A percentile compares a stretch with the other conserved stretches of the same genome.
Conservation (phyloP, 1,140 invertebrate genomes). For the Bombus fervidus region DNA sequence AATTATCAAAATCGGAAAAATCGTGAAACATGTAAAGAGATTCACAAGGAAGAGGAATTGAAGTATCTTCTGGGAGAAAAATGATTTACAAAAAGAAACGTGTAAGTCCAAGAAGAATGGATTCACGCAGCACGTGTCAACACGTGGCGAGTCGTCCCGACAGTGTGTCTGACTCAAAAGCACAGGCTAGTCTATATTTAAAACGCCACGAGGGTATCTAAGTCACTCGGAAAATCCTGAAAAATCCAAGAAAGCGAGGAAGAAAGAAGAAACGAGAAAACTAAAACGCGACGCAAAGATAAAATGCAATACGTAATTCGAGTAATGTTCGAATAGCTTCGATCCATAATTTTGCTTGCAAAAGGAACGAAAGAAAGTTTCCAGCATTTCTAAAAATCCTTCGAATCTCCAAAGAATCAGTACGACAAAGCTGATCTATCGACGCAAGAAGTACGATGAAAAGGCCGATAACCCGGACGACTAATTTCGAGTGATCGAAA, state of each 20-base stretch:
- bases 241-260: too few relatives aligned
- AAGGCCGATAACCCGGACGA: too few relatives aligned
- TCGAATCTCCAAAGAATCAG: too few relatives aligned
- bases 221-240: background rate
- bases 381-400: too few relatives aligned
- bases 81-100: slow-evolving; percentile 57
- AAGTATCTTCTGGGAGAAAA: background rate
- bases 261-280: too few relatives aligned
- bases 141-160: slow-evolving; percentile 52
- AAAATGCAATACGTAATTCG: background rate
- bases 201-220: background rate
- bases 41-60: background rate
- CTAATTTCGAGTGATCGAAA: too few relatives aligned
- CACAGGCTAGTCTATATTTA: slow-evolving; percentile 33
- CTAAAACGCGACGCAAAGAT: background rate
- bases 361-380: too few relatives aligned
- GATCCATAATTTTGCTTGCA: background rate
- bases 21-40: background rate
- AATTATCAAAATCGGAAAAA: too few relatives aligned
- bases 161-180: slow-evolving; percentile 9
- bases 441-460: too few relatives aligned
- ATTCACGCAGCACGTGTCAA: background rate
- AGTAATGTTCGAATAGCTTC: background rate
- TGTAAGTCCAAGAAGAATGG: background rate
- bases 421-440: too few relatives aligned